Evolutionary conservation across 2,113 vertebrate genomes (phyloP).

Genomic region (Syngnathus typhle): DNA sequence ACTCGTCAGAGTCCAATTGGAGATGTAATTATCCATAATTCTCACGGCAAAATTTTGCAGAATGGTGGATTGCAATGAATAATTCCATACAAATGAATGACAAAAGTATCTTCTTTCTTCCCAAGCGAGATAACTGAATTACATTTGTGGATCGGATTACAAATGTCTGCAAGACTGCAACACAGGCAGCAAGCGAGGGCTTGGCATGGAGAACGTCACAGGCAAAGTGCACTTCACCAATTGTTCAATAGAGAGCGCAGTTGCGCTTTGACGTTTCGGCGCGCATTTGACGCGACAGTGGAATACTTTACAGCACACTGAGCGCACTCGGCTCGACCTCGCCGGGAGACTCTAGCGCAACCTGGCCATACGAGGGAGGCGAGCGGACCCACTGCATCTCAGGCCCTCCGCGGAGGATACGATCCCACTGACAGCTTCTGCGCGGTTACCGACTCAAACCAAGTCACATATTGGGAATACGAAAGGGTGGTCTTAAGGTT

Average conservation of each 20-base stretch:
- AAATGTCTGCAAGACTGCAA: no score
- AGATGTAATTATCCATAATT: no score
- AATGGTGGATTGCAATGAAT: no score
- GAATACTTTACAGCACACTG: not conserved
- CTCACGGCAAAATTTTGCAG: no score
- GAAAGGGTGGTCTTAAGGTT: constrained; percentile 13
- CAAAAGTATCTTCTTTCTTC: no score
- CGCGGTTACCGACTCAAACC: not conserved
- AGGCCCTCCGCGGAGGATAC: not conserved
- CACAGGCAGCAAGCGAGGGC: no score
- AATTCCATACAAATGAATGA: no score
- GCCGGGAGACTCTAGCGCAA: constrained; percentile 24
- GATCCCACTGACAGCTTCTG: not conserved
- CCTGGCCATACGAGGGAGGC: constrained; percentile 27
- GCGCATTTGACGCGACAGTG: constrained; percentile 45
- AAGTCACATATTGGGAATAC: not conserved
- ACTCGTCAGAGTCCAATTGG: no score
- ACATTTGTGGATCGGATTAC: no score
- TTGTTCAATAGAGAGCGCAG: constrained; percentile 39
- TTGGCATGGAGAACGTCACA: not conserved
- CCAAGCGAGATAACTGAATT: no score
- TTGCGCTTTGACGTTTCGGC: constrained; percentile 48
- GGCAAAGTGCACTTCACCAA: constrained; percentile 17
- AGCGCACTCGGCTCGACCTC: constrained; percentile 13
- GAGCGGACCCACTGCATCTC: constrained; percentile 18